Percentiles rank a stretch among this genome's conserved stretches.
phyloP scores from a whole-genome alignment of 2,797 vertebrate genomes.

The Aphelocoma californica region DNA sequence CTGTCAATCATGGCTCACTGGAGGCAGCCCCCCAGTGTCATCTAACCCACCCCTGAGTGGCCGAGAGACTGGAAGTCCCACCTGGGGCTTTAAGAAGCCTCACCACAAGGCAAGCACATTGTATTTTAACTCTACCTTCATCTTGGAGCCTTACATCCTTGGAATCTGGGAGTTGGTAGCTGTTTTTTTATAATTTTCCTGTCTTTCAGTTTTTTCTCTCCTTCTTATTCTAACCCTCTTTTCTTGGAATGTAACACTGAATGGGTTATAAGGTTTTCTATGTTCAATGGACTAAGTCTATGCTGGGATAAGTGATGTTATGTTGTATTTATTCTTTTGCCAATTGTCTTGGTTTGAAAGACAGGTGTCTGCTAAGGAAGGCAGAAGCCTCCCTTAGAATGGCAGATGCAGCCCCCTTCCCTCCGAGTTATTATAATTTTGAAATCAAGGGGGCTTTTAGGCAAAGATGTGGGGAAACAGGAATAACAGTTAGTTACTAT shows the following conservation, averaged over 20 bases:
- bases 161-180: neutral
- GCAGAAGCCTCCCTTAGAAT: too few species aligned
- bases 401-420: too few species aligned
- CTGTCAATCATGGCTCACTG: neutral
- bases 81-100: neutral
- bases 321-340: neutral
- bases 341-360: neutral
- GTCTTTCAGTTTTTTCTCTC: neutral
- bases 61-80: neutral
- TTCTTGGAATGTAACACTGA: neutral
- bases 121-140: too few species aligned
- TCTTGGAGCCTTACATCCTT: neutral
- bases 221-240: neutral
- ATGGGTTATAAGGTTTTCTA: neutral
- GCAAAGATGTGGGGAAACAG: too few species aligned
- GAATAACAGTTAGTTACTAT: too few species aligned
- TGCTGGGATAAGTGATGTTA: neutral
- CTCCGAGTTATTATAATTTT: too few species aligned
- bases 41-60: too few species aligned
- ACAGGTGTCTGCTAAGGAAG: too few species aligned
- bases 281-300: neutral
- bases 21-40: neutral
- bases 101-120: accelerated
- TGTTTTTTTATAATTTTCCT: neutral
- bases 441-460: too few species aligned